Percentiles rank a stretch among this genome's conserved stretches.
Conservation (phyloP, 2,113 vertebrate genomes). For the Pygoscelis antarcticus region DNA sequence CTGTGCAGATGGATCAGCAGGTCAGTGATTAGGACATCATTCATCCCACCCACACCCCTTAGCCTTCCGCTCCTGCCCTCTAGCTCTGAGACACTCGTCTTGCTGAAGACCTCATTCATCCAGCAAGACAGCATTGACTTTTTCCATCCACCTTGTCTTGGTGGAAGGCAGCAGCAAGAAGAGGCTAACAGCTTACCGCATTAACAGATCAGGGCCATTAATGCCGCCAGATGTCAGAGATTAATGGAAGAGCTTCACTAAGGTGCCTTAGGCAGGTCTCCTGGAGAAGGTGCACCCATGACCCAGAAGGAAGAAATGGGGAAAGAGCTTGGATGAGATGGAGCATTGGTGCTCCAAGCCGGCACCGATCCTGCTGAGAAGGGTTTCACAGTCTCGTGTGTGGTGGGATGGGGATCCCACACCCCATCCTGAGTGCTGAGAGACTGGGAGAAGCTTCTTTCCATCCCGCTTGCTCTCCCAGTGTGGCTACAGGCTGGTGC, state of each 20-base stretch:
- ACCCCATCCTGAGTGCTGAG: neutral
- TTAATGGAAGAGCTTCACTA: slow-evolving; percentile 51
- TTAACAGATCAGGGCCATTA: slow-evolving; percentile 58
- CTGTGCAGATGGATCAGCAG: neutral
- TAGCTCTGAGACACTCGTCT: neutral
- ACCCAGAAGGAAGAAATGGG: slow-evolving; percentile 9
- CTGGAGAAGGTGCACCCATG: neutral
- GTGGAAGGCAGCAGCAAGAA: neutral
- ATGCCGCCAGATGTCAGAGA: slow-evolving; percentile 45
- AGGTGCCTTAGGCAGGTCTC: slow-evolving; percentile 42
- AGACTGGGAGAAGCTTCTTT: neutral
- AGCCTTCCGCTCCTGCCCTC: slow-evolving; percentile 13
- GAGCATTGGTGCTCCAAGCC: neutral
- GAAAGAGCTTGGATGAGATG: neutral
- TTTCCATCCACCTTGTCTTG: neutral
- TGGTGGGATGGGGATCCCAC: neutral
- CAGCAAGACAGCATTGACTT: neutral
- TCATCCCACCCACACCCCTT: neutral
- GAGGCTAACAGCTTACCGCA: slow-evolving; percentile 30
- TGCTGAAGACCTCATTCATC: neutral
- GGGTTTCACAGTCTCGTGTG: neutral
- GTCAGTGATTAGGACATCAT: neutral
- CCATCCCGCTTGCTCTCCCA: neutral
- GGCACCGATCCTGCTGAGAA: neutral
- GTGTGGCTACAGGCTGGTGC: neutral